These are phyloP conservation scores for Marasmarcha lunaedactyla DNA, from an alignment of 2,888 invertebrate genomes.

Conservation along the genomic window DNA sequence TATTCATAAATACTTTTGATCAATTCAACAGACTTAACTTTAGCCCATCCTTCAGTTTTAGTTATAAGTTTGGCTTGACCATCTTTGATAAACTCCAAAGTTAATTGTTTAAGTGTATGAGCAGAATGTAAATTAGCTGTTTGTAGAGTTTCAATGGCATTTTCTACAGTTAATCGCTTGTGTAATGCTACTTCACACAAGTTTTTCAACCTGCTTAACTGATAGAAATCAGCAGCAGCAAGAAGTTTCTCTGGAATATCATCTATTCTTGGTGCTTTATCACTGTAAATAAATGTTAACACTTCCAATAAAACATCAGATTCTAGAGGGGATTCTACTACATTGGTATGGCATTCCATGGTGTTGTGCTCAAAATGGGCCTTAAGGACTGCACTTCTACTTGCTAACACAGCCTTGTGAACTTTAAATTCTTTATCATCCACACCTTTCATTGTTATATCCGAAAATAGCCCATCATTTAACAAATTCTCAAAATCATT, in stretches of 20 bases:
- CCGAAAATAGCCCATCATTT: constrained; percentile 46
- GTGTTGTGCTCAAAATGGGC: constrained; percentile 61
- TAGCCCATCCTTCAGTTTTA: constrained; percentile 52
- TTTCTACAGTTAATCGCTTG: constrained; percentile 52
- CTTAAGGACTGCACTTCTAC: constrained; percentile 50
- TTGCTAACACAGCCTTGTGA: constrained; percentile 54
- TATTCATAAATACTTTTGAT: constrained; percentile 57
- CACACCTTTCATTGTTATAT: constrained; percentile 49
- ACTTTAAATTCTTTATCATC: constrained; percentile 49
- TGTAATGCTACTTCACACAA: constrained; percentile 55
- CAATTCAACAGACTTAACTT: constrained; percentile 47
- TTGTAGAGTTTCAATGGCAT: constrained; percentile 54
- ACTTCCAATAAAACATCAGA: constrained; percentile 49
- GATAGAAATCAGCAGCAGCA: constrained; percentile 58
- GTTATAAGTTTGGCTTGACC: constrained; percentile 53
- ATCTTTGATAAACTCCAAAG: constrained; percentile 56
- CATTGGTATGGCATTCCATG: constrained; percentile 45
- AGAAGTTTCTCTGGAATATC: constrained; percentile 53
- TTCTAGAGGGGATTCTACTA: constrained; percentile 48
- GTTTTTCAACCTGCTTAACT: constrained; percentile 45
- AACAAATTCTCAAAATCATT: constrained; percentile 51
- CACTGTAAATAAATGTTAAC: constrained; percentile 51
- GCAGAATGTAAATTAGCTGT: constrained; percentile 56
- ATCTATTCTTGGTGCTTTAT: constrained; percentile 51
- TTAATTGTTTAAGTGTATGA: constrained; percentile 36